These are phyloP conservation scores for Pocillopora verrucosa DNA, from an alignment of 64 coral and sea anemone species.

Conservation along the genomic window DNA sequence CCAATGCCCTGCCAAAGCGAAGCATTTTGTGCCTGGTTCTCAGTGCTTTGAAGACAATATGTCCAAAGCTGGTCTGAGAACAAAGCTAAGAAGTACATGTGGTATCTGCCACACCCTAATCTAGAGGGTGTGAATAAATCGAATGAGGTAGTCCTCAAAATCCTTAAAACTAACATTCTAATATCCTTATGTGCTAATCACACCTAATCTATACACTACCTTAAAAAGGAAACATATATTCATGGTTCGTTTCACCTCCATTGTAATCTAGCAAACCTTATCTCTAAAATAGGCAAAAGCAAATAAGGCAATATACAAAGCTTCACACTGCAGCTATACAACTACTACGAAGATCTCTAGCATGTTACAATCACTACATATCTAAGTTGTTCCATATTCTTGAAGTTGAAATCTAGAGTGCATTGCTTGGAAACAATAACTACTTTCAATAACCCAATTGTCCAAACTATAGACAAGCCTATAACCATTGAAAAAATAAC, in stretches of 20 bases:
- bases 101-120: conserved; percentile 30
- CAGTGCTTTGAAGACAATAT: conserved; percentile 11
- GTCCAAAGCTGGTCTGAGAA: conserved; percentile 2
- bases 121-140: background rate
- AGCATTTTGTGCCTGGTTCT: background rate
- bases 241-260: background rate
- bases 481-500: background rate
- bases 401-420: background rate
- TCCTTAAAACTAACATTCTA: background rate
- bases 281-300: background rate
- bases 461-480: background rate
- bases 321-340: background rate
- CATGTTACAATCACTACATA: background rate
- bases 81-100: conserved; percentile 52
- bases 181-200: background rate
- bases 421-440: background rate
- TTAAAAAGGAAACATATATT: background rate
- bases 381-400: background rate
- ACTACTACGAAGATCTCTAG: background rate
- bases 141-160: background rate
- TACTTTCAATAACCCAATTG: background rate
- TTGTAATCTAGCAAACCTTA: background rate
- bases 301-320: background rate
- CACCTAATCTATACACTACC: background rate
- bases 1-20: conserved; percentile 7